These are phyloP conservation scores for Pedionomus torquatus DNA, from an alignment of 2,113 vertebrate species.

Conservation along the genomic window DNA sequence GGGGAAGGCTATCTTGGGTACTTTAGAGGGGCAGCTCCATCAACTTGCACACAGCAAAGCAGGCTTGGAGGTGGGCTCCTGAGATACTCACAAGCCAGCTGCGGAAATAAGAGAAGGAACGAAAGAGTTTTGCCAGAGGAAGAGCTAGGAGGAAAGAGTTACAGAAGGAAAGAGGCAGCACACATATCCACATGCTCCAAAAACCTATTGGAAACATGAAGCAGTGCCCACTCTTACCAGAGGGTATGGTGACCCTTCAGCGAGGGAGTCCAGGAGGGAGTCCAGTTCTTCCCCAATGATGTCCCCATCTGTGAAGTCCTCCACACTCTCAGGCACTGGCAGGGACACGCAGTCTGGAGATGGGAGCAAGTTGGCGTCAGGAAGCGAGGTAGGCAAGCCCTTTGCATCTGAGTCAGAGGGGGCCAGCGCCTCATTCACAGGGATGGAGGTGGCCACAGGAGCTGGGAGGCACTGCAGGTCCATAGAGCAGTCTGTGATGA, in stretches of 20 bases:
- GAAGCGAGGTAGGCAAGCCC: constrained; percentile 67
- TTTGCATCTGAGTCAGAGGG: constrained; percentile 62
- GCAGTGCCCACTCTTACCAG: constrained; percentile 71
- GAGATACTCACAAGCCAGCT: not conserved
- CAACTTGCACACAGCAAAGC: not conserved
- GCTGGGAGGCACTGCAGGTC: constrained; percentile 75
- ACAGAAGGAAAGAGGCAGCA: not conserved
- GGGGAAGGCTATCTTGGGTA: not conserved
- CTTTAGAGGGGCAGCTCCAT: not conserved
- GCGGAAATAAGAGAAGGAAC: not conserved
- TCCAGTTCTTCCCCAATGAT: constrained; percentile 92
- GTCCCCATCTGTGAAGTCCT: constrained; percentile 83
- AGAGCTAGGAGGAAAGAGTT: not conserved
- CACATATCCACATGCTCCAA: not conserved
- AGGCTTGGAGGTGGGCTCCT: not conserved
- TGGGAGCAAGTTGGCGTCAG: constrained; percentile 78
- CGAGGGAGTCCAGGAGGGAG: constrained; percentile 84
- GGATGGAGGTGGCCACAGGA: constrained; percentile 72
- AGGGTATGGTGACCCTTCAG: constrained; percentile 64
- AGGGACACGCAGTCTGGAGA: constrained; percentile 74
- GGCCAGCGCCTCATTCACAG: constrained; percentile 75
- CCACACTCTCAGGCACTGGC: constrained; percentile 77
- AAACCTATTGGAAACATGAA: not conserved
- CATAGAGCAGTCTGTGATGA: constrained; percentile 71
- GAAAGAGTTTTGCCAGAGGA: not conserved